Percentiles rank a stretch among this genome's conserved stretches.
These are phyloP conservation scores for Sakesphorus luctuosus DNA, from an alignment of 2,113 vertebrate genomes.

Conservation along the genomic window DNA sequence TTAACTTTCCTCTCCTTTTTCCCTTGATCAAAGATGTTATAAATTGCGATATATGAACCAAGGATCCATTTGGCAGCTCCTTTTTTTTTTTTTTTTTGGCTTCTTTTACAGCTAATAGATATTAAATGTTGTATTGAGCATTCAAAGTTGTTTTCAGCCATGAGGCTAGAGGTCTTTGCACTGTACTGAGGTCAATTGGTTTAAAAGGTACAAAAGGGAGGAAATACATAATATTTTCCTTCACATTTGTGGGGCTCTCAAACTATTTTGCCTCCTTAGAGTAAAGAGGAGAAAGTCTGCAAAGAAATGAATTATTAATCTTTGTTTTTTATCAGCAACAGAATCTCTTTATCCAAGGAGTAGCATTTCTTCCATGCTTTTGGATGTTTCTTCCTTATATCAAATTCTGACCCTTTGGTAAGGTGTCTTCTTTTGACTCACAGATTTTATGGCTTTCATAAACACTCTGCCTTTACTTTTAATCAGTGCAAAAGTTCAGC, in stretches of 20 bases:
- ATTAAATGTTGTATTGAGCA: constrained; percentile 19
- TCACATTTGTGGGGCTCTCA: constrained; percentile 53
- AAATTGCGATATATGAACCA: not conserved
- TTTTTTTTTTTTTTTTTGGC: no score
- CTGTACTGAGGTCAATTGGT: constrained; percentile 50
- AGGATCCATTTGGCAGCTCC: not conserved
- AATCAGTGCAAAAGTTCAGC: constrained; percentile 63
- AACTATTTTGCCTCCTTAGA: constrained; percentile 59
- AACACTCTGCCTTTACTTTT: constrained; percentile 65
- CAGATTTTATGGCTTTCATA: constrained; percentile 77
- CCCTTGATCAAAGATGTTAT: not conserved
- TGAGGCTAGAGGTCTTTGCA: not conserved
- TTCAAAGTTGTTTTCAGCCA: constrained; percentile 30
- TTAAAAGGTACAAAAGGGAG: constrained; percentile 49
- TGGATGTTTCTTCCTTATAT: constrained; percentile 70
- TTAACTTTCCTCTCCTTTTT: not conserved
- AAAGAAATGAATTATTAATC: constrained; percentile 81
- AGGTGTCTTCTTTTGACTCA: constrained; percentile 75
- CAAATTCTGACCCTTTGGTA: constrained; percentile 75
- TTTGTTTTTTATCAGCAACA: constrained; percentile 62
- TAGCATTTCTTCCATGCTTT: constrained; percentile 66
- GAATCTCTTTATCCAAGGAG: constrained; percentile 64
- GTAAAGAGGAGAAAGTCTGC: constrained; percentile 58
- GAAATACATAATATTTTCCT: constrained; percentile 26
- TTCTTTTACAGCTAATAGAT: not conserved